Conservation (phyloP, 2,888 invertebrate species). For the Phoenoteleia sp. region DNA sequence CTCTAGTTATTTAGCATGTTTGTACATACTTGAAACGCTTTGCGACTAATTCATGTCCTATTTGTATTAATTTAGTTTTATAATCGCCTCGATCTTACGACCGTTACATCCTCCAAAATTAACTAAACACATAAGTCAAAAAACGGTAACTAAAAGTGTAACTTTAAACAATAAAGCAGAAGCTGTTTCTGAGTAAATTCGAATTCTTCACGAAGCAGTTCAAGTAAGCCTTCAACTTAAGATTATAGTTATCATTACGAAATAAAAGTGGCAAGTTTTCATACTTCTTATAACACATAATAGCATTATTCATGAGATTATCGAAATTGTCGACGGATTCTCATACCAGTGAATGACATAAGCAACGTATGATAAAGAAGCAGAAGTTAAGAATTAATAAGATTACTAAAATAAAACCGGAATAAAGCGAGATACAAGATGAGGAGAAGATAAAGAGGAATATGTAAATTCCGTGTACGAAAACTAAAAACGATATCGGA, state of each 20-base stretch:
- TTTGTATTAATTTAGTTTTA: conserved; percentile 43
- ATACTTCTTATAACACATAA: conserved; percentile 52
- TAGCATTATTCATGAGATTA: conserved; percentile 42
- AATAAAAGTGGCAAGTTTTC: conserved; percentile 54
- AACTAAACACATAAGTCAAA: too few species aligned
- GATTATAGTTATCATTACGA: conserved; percentile 49
- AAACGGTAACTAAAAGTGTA: conserved; percentile 20
- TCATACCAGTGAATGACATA: conserved; percentile 25
- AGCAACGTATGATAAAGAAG: conserved; percentile 19
- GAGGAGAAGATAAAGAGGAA: conserved; percentile 29
- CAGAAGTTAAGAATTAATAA: conserved; percentile 36
- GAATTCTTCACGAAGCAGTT: conserved; percentile 66
- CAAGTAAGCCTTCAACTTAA: conserved; percentile 61
- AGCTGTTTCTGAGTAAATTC: conserved; percentile 19
- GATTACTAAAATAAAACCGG: conserved; percentile 30
- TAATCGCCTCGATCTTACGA: conserved; percentile 28
- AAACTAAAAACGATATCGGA: conserved; percentile 72
- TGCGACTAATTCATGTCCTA: conserved; percentile 57
- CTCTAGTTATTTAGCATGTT: conserved; percentile 59
- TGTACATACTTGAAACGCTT: conserved; percentile 70
- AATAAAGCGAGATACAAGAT: conserved; percentile 42
- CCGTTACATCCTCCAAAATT: not conserved
- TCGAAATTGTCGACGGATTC: conserved; percentile 33
- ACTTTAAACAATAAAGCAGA: not conserved
- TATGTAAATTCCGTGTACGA: conserved; percentile 19